Base-by-base conservation (phyloP, 2,888 invertebrate genomes). In the Ochropleura plecta region DNA sequence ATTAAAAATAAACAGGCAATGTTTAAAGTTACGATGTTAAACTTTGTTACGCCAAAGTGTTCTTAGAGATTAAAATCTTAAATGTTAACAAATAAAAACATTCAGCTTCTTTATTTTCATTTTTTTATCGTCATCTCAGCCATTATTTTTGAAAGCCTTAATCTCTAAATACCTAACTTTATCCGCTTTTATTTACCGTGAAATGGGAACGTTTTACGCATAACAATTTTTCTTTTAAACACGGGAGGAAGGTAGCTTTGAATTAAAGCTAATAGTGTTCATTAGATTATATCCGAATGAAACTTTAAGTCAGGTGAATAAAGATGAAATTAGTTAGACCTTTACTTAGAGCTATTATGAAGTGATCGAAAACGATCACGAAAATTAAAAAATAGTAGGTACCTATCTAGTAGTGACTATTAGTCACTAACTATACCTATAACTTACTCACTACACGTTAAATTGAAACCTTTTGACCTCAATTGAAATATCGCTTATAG, bases 401-500 rank as follows among this genome's bases (percentile, higher is more conserved):
- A 30, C 1, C 30, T 30, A 30, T 2, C 40, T 75, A 76, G 64
- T 73, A 62, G 18, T 46, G 70, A 68, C 74, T 88, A 88, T 90
- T 86, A 87, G 86, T 90, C 83, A 88, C 74, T 72, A 84, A 73
- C 83, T 81, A 74, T 78, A 82, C 69, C 81, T 12, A 62, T 60
- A 42, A 60, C 81, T 86, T 85, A 85, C 85, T 81, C 71, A 81
- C 82, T 89, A 87, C 89, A 87, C 74, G 79, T 84, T 89, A 91
- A 92, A 92, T 92, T 90, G 88, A 91, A 93, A 91, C 87, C 88
- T 91, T 91, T 91, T 90, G 88, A 90, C 89, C 89, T 88, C 81
- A 88, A 89, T 90, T 89, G 90, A 92, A 90, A 91, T 91, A 92
- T 91, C 86, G 85, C 86, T 75, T 82, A 81, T 83, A 78, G 83